Percentiles rank a stretch among this genome's conserved stretches.
Evolutionary conservation across 1,140 invertebrate genomes (phyloP).

Genomic region (Calephelis nemesis): DNA sequence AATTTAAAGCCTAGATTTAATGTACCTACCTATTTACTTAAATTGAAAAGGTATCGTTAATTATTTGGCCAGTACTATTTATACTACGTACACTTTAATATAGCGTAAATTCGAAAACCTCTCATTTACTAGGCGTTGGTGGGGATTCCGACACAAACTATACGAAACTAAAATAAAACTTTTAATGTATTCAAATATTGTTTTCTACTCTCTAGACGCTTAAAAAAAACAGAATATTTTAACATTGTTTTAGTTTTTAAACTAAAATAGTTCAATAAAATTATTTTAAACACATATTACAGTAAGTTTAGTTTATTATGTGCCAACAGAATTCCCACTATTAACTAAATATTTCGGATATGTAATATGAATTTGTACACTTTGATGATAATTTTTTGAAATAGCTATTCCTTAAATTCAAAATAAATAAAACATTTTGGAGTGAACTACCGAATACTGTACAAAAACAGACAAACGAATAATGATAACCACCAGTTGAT

Average conservation of each 20-base stretch:
- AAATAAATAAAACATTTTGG: conserved; percentile 5
- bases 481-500: conserved; percentile 24
- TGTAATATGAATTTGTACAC: conserved; percentile 36
- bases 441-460: conserved; percentile 37
- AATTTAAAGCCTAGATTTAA: background rate
- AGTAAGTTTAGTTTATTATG: background rate
- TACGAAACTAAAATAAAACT: too few relatives aligned
- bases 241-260: too few relatives aligned
- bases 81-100: too few relatives aligned
- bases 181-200: too few relatives aligned
- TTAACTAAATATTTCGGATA: conserved; percentile 24
- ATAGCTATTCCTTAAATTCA: conserved; percentile 8
- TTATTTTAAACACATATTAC: background rate
- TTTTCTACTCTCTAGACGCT: too few relatives aligned
- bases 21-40: conserved; percentile 1
- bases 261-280: too few relatives aligned
- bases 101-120: too few relatives aligned
- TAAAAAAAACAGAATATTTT: too few relatives aligned
- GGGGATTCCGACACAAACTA: too few relatives aligned
- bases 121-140: too few relatives aligned
- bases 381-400: conserved; percentile 14
- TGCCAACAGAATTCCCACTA: background rate
- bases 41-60: background rate
- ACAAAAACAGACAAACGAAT: conserved; percentile 29
- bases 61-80: too few relatives aligned